phyloP scores from a whole-genome alignment of 2,797 vertebrate species.

The Spondyliosoma cantharus region DNA sequence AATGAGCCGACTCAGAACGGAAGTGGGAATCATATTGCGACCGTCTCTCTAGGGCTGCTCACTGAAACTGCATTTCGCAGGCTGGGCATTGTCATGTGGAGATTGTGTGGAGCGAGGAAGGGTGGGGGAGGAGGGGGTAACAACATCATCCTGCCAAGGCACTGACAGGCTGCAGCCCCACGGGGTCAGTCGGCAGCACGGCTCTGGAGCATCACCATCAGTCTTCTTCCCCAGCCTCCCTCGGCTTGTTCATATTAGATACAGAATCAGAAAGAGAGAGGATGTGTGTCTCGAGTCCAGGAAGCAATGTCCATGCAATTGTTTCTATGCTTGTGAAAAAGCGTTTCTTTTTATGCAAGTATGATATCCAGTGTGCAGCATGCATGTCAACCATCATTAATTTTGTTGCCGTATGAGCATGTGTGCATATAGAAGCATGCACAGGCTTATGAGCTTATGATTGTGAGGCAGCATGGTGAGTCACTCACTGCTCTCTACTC shows the following conservation, averaged over 20 bases:
- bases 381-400: slow-evolving; percentile 38
- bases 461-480: slow-evolving; percentile 65
- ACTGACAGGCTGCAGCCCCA: slow-evolving; percentile 64
- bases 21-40: slow-evolving; percentile 44
- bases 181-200: slow-evolving; percentile 58
- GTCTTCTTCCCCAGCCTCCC: slow-evolving; percentile 25
- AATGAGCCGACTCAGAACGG: slow-evolving; percentile 26
- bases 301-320: background rate
- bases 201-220: slow-evolving; percentile 57
- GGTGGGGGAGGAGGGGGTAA: background rate
- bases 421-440: slow-evolving; percentile 39
- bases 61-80: slow-evolving; percentile 35
- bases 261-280: slow-evolving; percentile 20
- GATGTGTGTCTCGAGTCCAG: slow-evolving; percentile 1
- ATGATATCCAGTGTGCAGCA: slow-evolving; percentile 24
- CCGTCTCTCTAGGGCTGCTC: slow-evolving; percentile 41
- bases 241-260: slow-evolving; percentile 42
- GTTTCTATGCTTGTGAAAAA: background rate
- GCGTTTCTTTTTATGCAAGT: slow-evolving; percentile 17
- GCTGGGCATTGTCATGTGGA: slow-evolving; percentile 50
- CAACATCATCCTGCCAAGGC: slow-evolving; percentile 62
- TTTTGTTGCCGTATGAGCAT: slow-evolving; percentile 24
- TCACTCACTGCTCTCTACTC: slow-evolving; percentile 76
- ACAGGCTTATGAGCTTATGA: slow-evolving; percentile 47
- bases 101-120: slow-evolving; percentile 19